Evolutionary conservation across 2,888 invertebrate genomes (phyloP).

Genomic region (Cyclophora albipunctata): DNA sequence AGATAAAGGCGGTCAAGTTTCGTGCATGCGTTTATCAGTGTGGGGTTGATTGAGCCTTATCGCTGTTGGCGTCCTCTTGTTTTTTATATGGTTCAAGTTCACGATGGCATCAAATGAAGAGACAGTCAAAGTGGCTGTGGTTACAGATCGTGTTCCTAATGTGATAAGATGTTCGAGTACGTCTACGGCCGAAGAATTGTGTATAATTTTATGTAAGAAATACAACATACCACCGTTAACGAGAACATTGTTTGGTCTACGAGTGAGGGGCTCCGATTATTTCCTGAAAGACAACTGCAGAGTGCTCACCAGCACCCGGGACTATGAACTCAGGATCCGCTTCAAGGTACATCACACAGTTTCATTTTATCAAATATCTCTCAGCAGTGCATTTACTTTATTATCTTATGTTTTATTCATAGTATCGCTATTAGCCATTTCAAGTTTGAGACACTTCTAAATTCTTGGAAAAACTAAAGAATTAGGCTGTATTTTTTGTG

Average conservation of each 20-base stretch:
- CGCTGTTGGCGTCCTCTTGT: conserved; percentile 53
- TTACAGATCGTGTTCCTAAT: conserved; percentile 52
- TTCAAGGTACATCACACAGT: conserved; percentile 76
- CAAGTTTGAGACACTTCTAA: too few species aligned
- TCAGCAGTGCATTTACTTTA: too few species aligned
- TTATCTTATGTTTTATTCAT: too few species aligned
- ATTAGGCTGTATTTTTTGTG: too few species aligned
- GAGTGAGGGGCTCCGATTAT: conserved; percentile 77
- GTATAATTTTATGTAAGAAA: conserved; percentile 81
- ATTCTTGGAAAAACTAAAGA: too few species aligned
- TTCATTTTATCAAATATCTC: neutral
- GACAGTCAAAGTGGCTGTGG: conserved; percentile 62
- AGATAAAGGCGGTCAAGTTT: too few species aligned
- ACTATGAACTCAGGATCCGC: conserved; percentile 85
- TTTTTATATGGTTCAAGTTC: conserved; percentile 54
- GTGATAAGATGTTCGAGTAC: conserved; percentile 57
- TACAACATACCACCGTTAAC: conserved; percentile 85
- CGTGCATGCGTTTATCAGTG: conserved; percentile 28
- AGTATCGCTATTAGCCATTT: too few species aligned
- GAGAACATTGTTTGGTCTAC: conserved; percentile 85
- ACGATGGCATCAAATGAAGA: conserved; percentile 62
- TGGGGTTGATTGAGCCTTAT: conserved; percentile 37
- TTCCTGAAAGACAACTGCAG: conserved; percentile 81
- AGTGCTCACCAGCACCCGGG: conserved; percentile 63
- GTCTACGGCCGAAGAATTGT: conserved; percentile 80